Conservation (phyloP, 2,113 vertebrate species). For the Globicephala melas region DNA sequence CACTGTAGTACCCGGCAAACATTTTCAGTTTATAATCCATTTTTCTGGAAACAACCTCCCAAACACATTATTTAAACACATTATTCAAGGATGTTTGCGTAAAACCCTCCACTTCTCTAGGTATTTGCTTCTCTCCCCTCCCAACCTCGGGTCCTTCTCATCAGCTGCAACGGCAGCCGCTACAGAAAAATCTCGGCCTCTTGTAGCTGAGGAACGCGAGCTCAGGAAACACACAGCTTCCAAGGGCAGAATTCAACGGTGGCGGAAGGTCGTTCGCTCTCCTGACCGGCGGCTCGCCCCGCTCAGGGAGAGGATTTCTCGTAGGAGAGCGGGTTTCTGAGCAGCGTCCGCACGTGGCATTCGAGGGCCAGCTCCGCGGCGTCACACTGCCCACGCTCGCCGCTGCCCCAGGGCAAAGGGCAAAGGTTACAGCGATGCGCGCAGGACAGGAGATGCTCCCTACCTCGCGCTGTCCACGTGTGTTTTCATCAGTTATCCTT, state of each 20-base stretch:
- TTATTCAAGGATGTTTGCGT: fast-evolving
- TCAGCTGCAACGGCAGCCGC: fast-evolving
- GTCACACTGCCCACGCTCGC: background rate
- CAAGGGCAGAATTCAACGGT: background rate
- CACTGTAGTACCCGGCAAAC: fast-evolving
- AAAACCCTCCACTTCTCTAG: background rate
- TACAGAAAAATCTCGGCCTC: background rate
- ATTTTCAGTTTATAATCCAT: background rate
- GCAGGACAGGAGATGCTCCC: background rate
- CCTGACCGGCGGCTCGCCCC: fast-evolving
- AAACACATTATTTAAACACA: no score
- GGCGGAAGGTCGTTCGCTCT: no score
- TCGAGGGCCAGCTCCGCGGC: background rate
- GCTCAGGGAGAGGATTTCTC: no score
- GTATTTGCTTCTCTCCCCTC: no score
- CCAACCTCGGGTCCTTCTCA: fast-evolving
- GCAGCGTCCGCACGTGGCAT: fast-evolving
- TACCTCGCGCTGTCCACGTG: fast-evolving
- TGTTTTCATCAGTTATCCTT: background rate
- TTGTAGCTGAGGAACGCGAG: fast-evolving
- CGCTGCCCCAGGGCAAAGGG: no score
- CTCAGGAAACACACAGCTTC: background rate
- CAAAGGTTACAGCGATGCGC: fast-evolving
- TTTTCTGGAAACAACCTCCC: background rate
- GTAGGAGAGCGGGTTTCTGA: background rate